These are phyloP conservation scores for Mantis religiosa DNA, from an alignment of 2,888 invertebrate genomes.

Conservation along the genomic window DNA sequence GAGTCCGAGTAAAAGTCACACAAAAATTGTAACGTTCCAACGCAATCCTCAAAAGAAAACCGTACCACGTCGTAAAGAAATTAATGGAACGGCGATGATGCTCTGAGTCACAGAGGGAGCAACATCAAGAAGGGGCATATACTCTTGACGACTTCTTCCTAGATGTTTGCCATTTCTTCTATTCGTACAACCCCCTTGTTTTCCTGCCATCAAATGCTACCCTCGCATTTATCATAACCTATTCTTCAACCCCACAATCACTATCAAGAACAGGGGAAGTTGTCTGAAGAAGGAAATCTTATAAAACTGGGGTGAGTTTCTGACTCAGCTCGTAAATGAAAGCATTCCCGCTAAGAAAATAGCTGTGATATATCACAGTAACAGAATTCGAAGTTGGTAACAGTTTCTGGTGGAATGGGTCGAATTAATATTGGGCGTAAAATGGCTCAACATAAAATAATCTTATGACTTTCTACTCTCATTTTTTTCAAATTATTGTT, in stretches of 20 bases:
- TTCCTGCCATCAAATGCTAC: not conserved
- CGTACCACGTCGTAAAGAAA: not conserved
- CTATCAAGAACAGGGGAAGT: not conserved
- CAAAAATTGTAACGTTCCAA: not conserved
- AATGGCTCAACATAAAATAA: too few species aligned
- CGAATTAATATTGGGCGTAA: too few species aligned
- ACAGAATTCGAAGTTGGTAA: too few species aligned
- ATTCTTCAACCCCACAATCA: not conserved
- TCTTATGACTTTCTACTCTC: too few species aligned
- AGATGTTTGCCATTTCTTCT: not conserved
- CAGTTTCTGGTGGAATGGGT: too few species aligned
- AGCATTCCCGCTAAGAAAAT: too few species aligned
- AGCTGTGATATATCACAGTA: too few species aligned
- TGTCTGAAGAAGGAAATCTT: not conserved
- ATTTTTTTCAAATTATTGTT: too few species aligned
- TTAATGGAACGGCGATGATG: too few species aligned
- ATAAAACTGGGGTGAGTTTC: not conserved
- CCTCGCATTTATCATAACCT: not conserved
- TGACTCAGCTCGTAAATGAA: not conserved
- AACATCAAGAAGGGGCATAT: not conserved
- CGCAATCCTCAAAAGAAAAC: not conserved
- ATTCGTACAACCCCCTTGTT: not conserved
- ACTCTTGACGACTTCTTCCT: too few species aligned
- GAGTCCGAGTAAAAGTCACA: not conserved
- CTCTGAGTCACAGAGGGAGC: not conserved